phyloP scores from a whole-genome alignment of 1,140 invertebrate species.

The Bombus pyrosoma region DNA sequence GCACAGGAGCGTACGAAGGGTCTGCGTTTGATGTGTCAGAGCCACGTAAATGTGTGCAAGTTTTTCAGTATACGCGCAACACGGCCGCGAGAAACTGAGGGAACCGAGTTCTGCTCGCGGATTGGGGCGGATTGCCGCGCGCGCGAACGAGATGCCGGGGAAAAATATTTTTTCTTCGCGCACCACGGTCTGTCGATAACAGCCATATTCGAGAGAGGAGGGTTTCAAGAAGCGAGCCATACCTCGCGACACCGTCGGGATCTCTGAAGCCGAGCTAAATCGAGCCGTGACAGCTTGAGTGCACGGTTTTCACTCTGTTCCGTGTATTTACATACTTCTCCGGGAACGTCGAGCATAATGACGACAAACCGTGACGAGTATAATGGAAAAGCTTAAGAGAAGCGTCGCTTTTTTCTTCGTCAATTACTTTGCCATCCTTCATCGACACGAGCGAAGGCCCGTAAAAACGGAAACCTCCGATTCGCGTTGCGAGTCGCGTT shows the following conservation, averaged over 20 bases:
- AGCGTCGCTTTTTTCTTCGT: background rate
- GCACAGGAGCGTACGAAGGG: too few species aligned
- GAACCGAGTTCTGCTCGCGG: background rate
- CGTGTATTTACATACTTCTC: constrained; percentile 44
- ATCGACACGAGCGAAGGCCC: background rate
- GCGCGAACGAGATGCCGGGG: constrained; percentile 16
- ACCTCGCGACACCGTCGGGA: constrained; percentile 38
- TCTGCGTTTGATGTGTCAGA: constrained; percentile 62
- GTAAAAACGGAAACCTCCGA: background rate
- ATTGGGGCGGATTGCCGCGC: background rate
- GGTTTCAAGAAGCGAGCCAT: constrained; percentile 38
- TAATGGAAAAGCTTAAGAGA: constrained; percentile 12
- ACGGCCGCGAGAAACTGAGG: background rate
- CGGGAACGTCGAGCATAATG: background rate
- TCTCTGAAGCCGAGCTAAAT: constrained; percentile 53
- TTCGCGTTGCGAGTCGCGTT: background rate
- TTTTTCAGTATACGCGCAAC: background rate
- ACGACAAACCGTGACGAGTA: background rate
- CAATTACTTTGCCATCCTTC: background rate
- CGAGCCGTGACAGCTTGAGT: constrained; percentile 60
- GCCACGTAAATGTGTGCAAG: constrained; percentile 15
- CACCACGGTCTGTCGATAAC: constrained; percentile 61
- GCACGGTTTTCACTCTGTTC: constrained; percentile 47
- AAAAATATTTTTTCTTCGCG: constrained; percentile 63
- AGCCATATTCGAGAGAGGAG: constrained; percentile 53